Conservation (phyloP, 2,888 invertebrate genomes). For the Junonia oenone region DNA sequence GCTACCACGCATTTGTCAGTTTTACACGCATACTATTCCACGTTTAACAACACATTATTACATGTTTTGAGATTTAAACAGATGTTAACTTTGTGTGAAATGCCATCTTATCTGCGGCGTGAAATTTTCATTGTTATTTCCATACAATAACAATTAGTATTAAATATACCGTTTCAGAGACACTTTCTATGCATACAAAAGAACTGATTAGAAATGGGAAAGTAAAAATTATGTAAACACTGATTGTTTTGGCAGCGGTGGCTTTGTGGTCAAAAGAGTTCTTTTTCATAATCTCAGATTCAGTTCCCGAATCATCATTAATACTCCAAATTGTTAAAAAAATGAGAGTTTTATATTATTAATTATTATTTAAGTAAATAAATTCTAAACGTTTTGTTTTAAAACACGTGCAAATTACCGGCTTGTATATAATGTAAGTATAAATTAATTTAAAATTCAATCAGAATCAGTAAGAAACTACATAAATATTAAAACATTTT, state of each 20-base stretch:
- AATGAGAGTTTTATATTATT: too few species aligned
- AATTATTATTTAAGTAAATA: too few species aligned
- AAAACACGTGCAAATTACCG: too few species aligned
- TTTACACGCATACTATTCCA: background rate
- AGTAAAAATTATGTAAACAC: constrained; percentile 16
- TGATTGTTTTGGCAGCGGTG: background rate
- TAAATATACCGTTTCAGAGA: constrained; percentile 9
- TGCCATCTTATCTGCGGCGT: background rate
- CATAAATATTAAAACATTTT: too few species aligned
- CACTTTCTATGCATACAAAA: constrained; percentile 22
- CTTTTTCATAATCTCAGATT: background rate
- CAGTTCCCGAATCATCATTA: background rate
- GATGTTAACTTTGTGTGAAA: background rate
- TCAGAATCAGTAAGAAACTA: too few species aligned
- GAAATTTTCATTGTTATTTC: background rate
- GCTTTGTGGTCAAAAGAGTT: background rate
- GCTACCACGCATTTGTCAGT: background rate
- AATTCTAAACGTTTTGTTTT: too few species aligned
- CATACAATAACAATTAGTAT: constrained; percentile 2
- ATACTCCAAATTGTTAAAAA: too few species aligned
- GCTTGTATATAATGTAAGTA: too few species aligned
- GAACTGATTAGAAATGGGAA: constrained; percentile 21
- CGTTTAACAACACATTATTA: background rate
- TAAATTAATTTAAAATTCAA: too few species aligned
- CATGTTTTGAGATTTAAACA: background rate